Evolutionary conservation across 35 echinoderm and acorn worm genomes (phyloP).

Genomic region (Apostichopus parvimensis): DNA sequence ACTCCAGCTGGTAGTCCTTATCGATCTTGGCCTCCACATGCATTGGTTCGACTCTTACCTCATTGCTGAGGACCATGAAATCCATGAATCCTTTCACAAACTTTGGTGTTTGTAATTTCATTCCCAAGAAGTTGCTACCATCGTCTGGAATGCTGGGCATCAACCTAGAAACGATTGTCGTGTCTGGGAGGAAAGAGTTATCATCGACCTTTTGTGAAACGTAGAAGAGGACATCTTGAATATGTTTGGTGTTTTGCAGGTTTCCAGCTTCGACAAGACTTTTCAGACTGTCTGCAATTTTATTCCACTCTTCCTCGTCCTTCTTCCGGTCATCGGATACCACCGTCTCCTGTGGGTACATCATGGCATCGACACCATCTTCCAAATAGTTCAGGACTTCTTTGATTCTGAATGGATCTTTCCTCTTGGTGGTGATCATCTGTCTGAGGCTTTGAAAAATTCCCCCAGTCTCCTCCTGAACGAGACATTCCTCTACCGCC

Average conservation of each 20-base stretch:
- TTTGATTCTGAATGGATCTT: too few species aligned
- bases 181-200: not conserved
- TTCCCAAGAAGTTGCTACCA: not conserved
- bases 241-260: not conserved
- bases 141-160: not conserved
- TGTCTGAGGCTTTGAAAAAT: not conserved
- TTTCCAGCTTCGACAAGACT: not conserved
- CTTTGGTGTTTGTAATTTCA: not conserved
- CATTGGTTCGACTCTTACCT: not conserved
- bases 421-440: not conserved
- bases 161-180: not conserved
- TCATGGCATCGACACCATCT: constrained; percentile 12
- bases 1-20: not conserved
- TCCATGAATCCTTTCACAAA: not conserved
- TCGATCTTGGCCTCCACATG: not conserved
- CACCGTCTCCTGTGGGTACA: not conserved
- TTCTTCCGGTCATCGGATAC: not conserved
- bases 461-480: not conserved
- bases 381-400: not conserved
- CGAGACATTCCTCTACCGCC: not conserved
- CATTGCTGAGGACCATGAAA: constrained; percentile 1
- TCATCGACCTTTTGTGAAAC: not conserved
- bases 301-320: not conserved
- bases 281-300: not conserved
- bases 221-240: not conserved